Percentiles rank a stretch among this genome's conserved stretches.
phyloP scores from a whole-genome alignment of 2,888 invertebrate genomes.

The Dicyrtoma fusca region DNA sequence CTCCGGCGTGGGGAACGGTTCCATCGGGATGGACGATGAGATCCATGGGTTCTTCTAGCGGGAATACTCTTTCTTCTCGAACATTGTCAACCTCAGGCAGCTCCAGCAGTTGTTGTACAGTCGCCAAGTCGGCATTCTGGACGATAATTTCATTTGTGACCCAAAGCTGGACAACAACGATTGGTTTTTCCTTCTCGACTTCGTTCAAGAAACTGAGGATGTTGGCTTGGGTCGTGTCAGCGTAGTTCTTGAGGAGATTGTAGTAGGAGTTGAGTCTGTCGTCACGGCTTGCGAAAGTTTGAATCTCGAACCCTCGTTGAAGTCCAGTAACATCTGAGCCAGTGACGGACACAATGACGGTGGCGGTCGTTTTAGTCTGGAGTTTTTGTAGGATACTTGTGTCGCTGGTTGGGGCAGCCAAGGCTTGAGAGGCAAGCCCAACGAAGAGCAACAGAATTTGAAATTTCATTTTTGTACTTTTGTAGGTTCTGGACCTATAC shows the following conservation, averaged over 20 bases:
- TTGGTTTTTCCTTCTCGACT: neutral
- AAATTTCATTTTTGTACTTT: conserved; percentile 25
- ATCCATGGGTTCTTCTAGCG: neutral
- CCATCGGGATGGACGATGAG: neutral
- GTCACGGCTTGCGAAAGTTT: neutral
- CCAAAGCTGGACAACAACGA: conserved; percentile 11
- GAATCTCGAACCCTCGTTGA: neutral
- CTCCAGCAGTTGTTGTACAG: neutral
- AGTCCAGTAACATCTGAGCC: neutral
- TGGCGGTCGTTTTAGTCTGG: neutral
- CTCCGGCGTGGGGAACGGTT: neutral
- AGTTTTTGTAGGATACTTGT: neutral
- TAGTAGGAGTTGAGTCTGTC: conserved; percentile 6
- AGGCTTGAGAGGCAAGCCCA: conserved; percentile 4
- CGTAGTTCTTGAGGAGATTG: conserved; percentile 23
- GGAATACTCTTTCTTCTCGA: neutral
- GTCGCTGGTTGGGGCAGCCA: conserved; percentile 18
- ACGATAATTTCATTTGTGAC: conserved; percentile 21
- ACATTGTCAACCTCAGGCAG: neutral
- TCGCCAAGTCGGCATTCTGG: neutral
- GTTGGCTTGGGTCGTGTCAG: conserved; percentile 8
- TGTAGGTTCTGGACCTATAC: too few relatives aligned
- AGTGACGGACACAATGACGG: conserved; percentile 11
- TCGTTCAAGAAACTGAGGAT: neutral
- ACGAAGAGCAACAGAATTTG: conserved; percentile 7